Evolutionary conservation across 2,113 vertebrate species (phyloP), one percentile per base, ranked within the genome.

Genomic region (Typhlomys cinereus): DNA sequence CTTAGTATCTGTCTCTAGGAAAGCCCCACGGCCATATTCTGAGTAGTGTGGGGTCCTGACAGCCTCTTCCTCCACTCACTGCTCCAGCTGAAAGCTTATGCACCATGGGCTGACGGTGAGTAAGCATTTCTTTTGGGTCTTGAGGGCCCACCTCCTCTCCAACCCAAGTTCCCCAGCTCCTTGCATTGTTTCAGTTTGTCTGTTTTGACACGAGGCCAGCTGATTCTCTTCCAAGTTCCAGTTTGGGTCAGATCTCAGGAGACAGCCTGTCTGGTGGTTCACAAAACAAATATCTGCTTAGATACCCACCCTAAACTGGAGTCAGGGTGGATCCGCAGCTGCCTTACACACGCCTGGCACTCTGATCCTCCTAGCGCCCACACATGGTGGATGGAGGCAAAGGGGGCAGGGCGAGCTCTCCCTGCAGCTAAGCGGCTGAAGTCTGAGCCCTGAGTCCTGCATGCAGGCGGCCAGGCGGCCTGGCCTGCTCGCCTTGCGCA

Each of bases 181-280:
- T 70, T 86, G 66, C 73, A 92, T 97, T 93, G 80, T 95, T 94
- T 90, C 20, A 39, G 62, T 92, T 85, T 93, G 44, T 95, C 94
- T 95, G 79, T 71, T 90, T 92, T 97, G 95, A 96, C 82, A n/a
- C 10, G 50, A 88, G 76, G 89, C 96, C 96, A 97, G 75, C 34
- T 96, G 96, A 94, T 75, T 61, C 44, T 74, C 50, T 67, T 96
- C 96, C 96, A 97, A 95, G 84, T 92, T 95, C 90, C 85, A 94
- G 89, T 92, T 90, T 94, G 44, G 93, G 84, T 95, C 96, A 95
- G 89, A 84, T 97, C 96, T 95, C 94, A 89, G 95, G 95, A 96
- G 96, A 95, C 94, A 95, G 92, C 57, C 75, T 92, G 96, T 94
- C 95, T 97, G 80, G 66, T 87, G 52, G 1, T 75, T 94, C 54